These are phyloP conservation scores for Melanaphis sacchari DNA, from an alignment of 1,140 invertebrate genomes.

Conservation along the genomic window DNA sequence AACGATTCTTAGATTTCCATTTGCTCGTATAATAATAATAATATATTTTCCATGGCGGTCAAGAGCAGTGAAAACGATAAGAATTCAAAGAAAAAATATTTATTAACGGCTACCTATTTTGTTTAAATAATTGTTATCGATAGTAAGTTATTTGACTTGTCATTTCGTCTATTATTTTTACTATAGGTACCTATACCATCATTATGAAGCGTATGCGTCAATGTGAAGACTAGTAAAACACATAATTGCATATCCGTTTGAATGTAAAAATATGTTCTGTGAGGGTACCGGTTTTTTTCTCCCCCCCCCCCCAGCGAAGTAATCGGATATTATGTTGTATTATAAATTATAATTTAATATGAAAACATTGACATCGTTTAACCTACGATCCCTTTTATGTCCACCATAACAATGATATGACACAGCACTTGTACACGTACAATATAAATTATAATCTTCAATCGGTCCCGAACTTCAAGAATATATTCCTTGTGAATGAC, in stretches of 20 bases:
- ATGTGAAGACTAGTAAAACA: background rate
- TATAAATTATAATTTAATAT: background rate
- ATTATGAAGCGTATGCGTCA: no score
- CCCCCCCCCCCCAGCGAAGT: background rate
- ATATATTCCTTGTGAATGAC: background rate
- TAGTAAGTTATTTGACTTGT: background rate
- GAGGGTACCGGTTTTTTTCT: background rate
- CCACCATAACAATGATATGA: background rate
- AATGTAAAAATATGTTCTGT: background rate
- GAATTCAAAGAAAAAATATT: no score
- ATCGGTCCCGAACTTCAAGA: background rate
- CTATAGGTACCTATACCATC: background rate
- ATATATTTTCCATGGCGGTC: no score
- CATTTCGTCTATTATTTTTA: background rate
- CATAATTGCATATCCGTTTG: background rate
- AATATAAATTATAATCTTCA: background rate
- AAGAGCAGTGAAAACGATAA: no score
- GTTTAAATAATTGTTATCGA: background rate
- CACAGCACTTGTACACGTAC: background rate
- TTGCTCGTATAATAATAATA: background rate
- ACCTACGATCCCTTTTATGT: conserved; percentile 9
- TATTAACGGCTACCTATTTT: background rate
- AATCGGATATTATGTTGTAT: background rate
- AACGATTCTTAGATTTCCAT: no score
- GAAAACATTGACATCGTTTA: background rate